phyloP scores from a whole-genome alignment of 2,113 vertebrate species.

The Stercorarius parasiticus region DNA sequence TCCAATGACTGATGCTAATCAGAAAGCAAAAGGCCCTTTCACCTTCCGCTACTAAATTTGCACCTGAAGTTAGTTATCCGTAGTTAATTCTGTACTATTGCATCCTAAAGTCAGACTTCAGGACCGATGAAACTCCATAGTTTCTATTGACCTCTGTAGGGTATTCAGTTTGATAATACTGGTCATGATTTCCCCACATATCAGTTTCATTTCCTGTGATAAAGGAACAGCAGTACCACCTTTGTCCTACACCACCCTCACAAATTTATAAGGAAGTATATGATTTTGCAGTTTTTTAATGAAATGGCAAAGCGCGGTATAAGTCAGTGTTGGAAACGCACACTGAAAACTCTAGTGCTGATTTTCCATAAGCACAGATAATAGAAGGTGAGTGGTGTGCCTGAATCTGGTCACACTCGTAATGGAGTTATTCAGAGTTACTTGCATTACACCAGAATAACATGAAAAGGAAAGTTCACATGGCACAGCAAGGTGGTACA shows the following conservation, averaged over 20 bases:
- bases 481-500: not conserved
- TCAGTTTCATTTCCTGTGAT: not conserved
- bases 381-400: not conserved
- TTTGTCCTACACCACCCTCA: not conserved
- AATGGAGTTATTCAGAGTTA: not conserved
- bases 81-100: slow-evolving; percentile 10
- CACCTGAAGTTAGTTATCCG: not conserved
- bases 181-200: not conserved
- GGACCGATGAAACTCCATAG: not conserved
- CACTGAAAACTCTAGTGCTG: not conserved
- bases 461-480: accelerated
- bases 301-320: not conserved
- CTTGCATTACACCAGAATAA: not conserved
- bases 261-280: not conserved
- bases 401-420: not conserved
- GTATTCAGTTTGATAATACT: not conserved
- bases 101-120: not conserved
- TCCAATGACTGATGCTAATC: slow-evolving; percentile 22
- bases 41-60: slow-evolving; percentile 44
- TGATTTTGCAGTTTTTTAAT: not conserved
- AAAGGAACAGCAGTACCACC: not conserved
- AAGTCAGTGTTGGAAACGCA: not conserved
- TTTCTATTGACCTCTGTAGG: not conserved
- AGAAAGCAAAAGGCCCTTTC: slow-evolving; percentile 31
- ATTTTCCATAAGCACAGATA: not conserved